A percentile compares a stretch with the other conserved stretches of the same genome.
phyloP scores from a whole-genome alignment of 2,797 vertebrate species.

The Allobates femoralis region DNA sequence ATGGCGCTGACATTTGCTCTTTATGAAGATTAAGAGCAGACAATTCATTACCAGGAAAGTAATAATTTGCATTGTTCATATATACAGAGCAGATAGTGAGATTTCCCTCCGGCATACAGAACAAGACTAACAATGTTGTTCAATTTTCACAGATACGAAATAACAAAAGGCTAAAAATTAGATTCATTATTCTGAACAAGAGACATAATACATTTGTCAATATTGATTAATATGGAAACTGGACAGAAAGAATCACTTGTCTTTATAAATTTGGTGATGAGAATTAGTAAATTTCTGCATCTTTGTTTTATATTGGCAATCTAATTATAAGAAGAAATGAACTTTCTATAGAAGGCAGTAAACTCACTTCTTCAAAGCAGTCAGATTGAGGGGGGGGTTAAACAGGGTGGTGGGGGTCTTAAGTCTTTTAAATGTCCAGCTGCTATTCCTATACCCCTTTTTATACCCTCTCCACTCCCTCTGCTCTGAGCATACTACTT shows the following conservation, averaged over 20 bases:
- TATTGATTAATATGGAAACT: not conserved
- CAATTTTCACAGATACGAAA: not conserved
- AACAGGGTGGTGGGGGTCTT: not conserved
- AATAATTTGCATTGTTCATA: constrained; percentile 27
- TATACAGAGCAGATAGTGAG: not conserved
- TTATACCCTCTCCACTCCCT: not conserved
- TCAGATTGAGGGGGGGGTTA: not conserved
- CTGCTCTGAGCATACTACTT: not conserved
- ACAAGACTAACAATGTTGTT: not conserved
- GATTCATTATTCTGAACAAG: constrained; percentile 12
- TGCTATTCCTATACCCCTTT: constrained; percentile 4
- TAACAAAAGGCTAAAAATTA: constrained; percentile 11
- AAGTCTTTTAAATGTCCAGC: not conserved
- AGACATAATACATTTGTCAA: not conserved
- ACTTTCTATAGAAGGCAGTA: constrained; percentile 14
- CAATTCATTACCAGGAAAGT: constrained; percentile 1
- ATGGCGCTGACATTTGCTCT: not conserved
- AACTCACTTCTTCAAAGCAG: not conserved
- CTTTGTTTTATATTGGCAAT: not conserved
- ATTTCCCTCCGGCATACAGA: not conserved
- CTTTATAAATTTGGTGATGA: not conserved
- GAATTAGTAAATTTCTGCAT: not conserved
- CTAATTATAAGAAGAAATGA: not conserved
- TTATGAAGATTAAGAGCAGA: not conserved
- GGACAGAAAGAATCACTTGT: constrained; percentile 18